These are phyloP conservation scores for Temnothorax unifasciatus DNA, from an alignment of 2,888 invertebrate species.

Conservation along the genomic window DNA sequence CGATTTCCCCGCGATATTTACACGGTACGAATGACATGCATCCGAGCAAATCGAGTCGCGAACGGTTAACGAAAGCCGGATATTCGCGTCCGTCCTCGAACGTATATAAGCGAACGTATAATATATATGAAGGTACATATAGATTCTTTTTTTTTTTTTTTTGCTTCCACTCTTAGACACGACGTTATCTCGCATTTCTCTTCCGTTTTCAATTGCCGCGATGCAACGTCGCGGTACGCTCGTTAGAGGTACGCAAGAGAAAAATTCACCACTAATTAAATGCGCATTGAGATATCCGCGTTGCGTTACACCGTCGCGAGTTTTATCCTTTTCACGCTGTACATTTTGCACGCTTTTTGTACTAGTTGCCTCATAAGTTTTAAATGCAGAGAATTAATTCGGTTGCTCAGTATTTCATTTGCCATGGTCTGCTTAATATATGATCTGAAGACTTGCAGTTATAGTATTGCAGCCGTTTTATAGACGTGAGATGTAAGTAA, in stretches of 20 bases:
- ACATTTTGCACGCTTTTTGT: slow-evolving; percentile 3
- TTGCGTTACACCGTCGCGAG: background rate
- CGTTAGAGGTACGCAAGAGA: slow-evolving; percentile 22
- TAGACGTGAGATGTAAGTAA: background rate
- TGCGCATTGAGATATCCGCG: slow-evolving; percentile 25
- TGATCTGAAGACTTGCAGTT: background rate
- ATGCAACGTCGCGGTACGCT: slow-evolving; percentile 6
- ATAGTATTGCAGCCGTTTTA: background rate
- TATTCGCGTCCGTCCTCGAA: slow-evolving; percentile 17
- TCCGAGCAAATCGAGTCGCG: slow-evolving; percentile 39
- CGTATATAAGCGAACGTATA: slow-evolving; percentile 13
- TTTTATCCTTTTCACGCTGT: slow-evolving; percentile 12
- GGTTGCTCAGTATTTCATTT: background rate
- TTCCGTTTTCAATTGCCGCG: slow-evolving; percentile 44
- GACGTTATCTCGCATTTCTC: slow-evolving; percentile 23
- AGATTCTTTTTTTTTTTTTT: slow-evolving; percentile 10
- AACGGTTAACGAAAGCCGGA: slow-evolving; percentile 42
- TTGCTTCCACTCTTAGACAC: slow-evolving; percentile 37
- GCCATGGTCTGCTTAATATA: background rate
- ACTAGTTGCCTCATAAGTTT: slow-evolving; percentile 24
- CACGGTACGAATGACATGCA: slow-evolving; percentile 29
- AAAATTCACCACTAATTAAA: slow-evolving; percentile 49
- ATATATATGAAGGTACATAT: background rate
- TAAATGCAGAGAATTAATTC: slow-evolving; percentile 12
- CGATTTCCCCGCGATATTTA: slow-evolving; percentile 43